These are phyloP conservation scores for Nebria salina DNA, from an alignment of 2,888 invertebrate species.

Conservation along the genomic window DNA sequence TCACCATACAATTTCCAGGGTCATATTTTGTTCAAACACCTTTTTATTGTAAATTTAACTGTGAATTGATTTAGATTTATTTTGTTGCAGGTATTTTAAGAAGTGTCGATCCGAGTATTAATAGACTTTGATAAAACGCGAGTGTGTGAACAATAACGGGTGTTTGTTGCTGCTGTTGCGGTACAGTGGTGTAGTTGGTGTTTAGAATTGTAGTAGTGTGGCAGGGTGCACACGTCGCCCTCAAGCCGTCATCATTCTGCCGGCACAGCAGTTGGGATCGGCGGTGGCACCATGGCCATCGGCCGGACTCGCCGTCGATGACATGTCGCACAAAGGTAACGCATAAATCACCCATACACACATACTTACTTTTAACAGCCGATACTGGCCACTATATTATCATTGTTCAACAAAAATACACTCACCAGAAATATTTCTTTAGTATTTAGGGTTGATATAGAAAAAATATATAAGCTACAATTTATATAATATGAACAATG, in stretches of 20 bases:
- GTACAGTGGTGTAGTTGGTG: neutral
- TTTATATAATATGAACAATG: too few relatives aligned
- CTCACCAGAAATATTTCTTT: neutral
- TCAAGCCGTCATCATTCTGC: slow-evolving; percentile 71
- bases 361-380: neutral
- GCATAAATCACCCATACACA: slow-evolving; percentile 8
- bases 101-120: slow-evolving; percentile 36
- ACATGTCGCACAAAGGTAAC: slow-evolving; percentile 88
- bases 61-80: neutral
- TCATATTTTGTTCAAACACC: neutral
- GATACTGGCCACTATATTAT: neutral
- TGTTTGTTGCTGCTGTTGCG: neutral
- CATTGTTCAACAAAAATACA: neutral
- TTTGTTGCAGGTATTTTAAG: slow-evolving; percentile 24
- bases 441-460: neutral
- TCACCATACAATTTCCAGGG: neutral
- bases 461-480: too few relatives aligned
- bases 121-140: slow-evolving; percentile 6
- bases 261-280: slow-evolving; percentile 82
- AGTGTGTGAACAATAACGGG: slow-evolving; percentile 22
- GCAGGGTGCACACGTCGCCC: slow-evolving; percentile 45
- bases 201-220: slow-evolving; percentile 18
- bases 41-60: neutral
- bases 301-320: slow-evolving; percentile 81
- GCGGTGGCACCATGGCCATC: slow-evolving; percentile 85